These are phyloP conservation scores for Metacarcinus magister DNA, from an alignment of 2,888 invertebrate species.

Conservation along the genomic window DNA sequence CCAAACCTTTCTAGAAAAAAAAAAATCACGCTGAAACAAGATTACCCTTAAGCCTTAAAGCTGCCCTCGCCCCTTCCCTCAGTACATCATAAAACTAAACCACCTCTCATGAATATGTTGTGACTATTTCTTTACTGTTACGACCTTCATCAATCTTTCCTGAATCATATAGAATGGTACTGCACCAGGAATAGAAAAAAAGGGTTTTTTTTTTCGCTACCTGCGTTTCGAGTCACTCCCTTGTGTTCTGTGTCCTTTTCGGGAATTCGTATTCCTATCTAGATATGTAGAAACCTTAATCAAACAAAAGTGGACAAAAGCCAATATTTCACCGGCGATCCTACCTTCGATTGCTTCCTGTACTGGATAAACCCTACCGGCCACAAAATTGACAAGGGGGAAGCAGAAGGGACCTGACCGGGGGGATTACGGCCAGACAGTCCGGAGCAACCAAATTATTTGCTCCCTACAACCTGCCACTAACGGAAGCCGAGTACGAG, in stretches of 20 bases:
- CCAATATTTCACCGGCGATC: constrained; percentile 11
- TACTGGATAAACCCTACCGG: constrained; percentile 3
- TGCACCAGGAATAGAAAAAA: not conserved
- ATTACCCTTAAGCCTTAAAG: not conserved
- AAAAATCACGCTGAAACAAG: not conserved
- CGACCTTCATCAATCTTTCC: not conserved
- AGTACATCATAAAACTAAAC: not conserved
- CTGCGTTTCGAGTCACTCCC: not conserved
- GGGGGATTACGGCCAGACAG: not conserved
- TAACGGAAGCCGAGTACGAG: constrained; percentile 33
- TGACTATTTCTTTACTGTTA: not conserved
- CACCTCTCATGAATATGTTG: not conserved
- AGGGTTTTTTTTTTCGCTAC: not conserved
- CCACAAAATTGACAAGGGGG: constrained; percentile 16
- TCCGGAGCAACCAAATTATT: constrained; percentile 1
- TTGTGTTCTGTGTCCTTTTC: not conserved
- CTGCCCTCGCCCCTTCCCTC: not conserved
- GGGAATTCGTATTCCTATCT: not conserved
- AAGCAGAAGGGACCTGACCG: not conserved
- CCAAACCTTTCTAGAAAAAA: not conserved
- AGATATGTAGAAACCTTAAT: constrained; percentile 8
- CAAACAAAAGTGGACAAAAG: constrained; percentile 27
- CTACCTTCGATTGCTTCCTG: constrained; percentile 16
- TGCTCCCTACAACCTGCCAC: not conserved
- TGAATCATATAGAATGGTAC: not conserved